Evolutionary conservation across 2,113 vertebrate species (phyloP), one percentile per base, ranked within the genome.

Genomic region (Gasterosteus aculeatus): DNA sequence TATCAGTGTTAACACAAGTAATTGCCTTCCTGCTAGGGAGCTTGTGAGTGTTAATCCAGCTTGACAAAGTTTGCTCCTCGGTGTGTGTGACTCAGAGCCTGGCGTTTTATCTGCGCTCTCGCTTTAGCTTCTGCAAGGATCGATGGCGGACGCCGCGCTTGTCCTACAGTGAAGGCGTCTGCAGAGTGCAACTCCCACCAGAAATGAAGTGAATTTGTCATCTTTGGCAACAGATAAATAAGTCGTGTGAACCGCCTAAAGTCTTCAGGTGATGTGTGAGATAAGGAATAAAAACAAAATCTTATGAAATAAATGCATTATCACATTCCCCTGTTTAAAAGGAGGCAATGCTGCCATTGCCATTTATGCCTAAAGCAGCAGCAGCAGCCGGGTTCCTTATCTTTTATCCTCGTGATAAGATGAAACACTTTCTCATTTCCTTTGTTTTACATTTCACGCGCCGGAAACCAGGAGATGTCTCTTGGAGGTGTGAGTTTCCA

Each of bases 1-100:
- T 86, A 89, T 87, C 87, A 89, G 84, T 89, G 85, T 92, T 89
- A 91, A 88, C 86, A 88, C 85, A 89, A 90, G 85, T 91, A 92
- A 93, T 92, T 92, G 85, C 87, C 76, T 89, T 72, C 75, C 72
- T 75, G 79, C 76, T 87, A 35, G 9, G 74, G 79, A 83, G 81
- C 71, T 71, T 70, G 60, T 41, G 86, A 85, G 80, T 74, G 78
- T 83, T 91, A 92, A 87, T 90, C 86, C 87, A 66, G 82, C 80
- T 81, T 77, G 83, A 82, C 73, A 85, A 91, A 88, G 84, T 87
- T 87, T 89, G 85, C 59, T 83, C 79, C 67, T 66, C 51, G 26
- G 84, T 42, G 69, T 42, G 69, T 57, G 10, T 83, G 83, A 86
- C 84, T 79, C 86, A 2, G 31, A 80, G 75, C 77, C 6, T 7